phyloP scores from a whole-genome alignment of 2,113 vertebrate species.

The Talpa occidentalis region DNA sequence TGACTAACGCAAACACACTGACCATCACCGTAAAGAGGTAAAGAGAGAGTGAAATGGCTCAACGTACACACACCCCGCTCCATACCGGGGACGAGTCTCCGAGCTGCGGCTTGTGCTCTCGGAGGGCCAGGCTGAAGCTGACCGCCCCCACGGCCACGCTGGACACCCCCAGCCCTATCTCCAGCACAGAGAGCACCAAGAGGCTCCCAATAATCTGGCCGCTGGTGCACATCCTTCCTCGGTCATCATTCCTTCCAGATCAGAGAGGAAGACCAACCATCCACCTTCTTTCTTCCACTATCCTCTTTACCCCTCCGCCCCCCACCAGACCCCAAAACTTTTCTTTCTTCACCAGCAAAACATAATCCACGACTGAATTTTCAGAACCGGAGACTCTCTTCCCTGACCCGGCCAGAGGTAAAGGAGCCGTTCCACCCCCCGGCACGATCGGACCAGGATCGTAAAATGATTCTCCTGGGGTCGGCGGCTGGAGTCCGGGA shows the following conservation, averaged over 20 bases:
- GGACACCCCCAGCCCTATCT: slow-evolving; percentile 98
- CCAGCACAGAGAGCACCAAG: slow-evolving; percentile 96
- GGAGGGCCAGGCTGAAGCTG: slow-evolving; percentile 93
- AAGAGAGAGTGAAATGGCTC: slow-evolving; percentile 91
- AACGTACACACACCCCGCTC: slow-evolving; percentile 99
- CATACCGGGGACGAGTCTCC: slow-evolving; percentile 99
- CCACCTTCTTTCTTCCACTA: slow-evolving; percentile 80
- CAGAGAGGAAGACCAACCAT: slow-evolving; percentile 82
- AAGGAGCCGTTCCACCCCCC: neutral
- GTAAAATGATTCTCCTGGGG: neutral
- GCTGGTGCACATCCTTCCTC: slow-evolving; percentile 97
- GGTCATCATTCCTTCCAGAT: slow-evolving; percentile 93
- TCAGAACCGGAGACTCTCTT: slow-evolving; percentile 21
- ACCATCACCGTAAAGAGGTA: slow-evolving; percentile 86
- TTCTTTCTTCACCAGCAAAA: slow-evolving; percentile 80
- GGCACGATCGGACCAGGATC: neutral
- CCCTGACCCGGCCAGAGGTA: neutral
- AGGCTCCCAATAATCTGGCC: slow-evolving; percentile 99
- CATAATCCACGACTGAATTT: slow-evolving; percentile 53
- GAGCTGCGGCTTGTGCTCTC: slow-evolving; percentile 93
- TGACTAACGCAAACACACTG: slow-evolving; percentile 75
- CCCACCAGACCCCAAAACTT: slow-evolving; percentile 82
- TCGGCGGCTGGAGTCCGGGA: neutral
- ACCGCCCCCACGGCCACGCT: slow-evolving; percentile 98
- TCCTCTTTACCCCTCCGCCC: slow-evolving; percentile 57